Percentiles rank a stretch among this genome's conserved stretches.
Evolutionary conservation across 2,113 vertebrate species (phyloP).

Genomic region (Brachyistius frenatus): DNA sequence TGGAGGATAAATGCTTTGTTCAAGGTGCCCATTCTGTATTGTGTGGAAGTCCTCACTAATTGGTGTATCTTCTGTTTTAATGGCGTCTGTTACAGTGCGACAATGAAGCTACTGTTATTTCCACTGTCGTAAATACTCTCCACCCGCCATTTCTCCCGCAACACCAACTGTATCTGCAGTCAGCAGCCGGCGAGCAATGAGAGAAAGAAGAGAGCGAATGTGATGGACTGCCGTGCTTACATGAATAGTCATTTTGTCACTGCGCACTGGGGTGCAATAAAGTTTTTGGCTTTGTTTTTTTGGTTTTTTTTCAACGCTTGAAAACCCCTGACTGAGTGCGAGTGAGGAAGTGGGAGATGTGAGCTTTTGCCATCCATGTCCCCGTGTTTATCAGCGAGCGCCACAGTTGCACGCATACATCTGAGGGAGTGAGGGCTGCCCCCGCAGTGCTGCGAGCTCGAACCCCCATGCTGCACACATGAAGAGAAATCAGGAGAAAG

Average conservation of each 20-base stretch:
- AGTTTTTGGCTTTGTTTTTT: slow-evolving; percentile 39
- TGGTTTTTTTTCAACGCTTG: slow-evolving; percentile 8
- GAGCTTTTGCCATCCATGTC: slow-evolving; percentile 50
- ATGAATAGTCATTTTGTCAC: slow-evolving; percentile 69
- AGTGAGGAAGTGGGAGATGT: slow-evolving; percentile 58
- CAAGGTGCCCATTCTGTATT: too few relatives aligned
- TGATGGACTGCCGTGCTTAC: slow-evolving; percentile 59
- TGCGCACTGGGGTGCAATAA: slow-evolving; percentile 59
- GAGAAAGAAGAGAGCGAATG: slow-evolving; percentile 33
- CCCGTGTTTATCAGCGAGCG: slow-evolving; percentile 64
- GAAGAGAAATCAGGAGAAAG: slow-evolving; percentile 37
- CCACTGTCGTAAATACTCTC: slow-evolving; percentile 42
- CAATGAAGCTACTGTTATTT: slow-evolving; percentile 39
- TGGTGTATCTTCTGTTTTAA: slow-evolving; percentile 23
- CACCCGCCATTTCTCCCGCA: slow-evolving; percentile 43
- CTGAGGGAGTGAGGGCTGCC: slow-evolving; percentile 58
- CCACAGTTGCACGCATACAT: slow-evolving; percentile 61
- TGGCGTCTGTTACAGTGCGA: slow-evolving; percentile 30
- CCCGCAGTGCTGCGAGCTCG: slow-evolving; percentile 52
- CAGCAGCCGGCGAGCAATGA: slow-evolving; percentile 49
- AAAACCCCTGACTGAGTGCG: slow-evolving; percentile 64
- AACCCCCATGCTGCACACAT: slow-evolving; percentile 52
- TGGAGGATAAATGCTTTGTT: slow-evolving; percentile 10
- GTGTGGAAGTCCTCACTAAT: slow-evolving; percentile 5
- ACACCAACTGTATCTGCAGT: slow-evolving; percentile 57